Percentiles rank a stretch among this genome's conserved stretches.
These are phyloP conservation scores for Ectemnius continuus DNA, from an alignment of 2,888 invertebrate species.

Conservation along the genomic window DNA sequence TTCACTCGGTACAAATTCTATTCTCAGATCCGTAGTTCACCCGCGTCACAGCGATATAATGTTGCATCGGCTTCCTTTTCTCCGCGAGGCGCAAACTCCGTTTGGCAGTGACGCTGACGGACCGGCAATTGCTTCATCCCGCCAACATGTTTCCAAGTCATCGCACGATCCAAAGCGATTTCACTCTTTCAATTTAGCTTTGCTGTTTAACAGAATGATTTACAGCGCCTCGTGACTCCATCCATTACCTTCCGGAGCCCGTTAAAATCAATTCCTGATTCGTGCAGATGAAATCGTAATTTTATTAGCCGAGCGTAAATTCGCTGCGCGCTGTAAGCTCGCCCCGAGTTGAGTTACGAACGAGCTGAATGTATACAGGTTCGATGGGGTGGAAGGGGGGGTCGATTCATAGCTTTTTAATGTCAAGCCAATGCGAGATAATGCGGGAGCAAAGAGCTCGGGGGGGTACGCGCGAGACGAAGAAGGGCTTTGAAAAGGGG, in stretches of 20 bases:
- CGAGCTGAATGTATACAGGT: conserved; percentile 23
- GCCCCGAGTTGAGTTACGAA: conserved; percentile 42
- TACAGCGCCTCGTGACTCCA: not conserved
- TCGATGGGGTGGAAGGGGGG: conserved; percentile 38
- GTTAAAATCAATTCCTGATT: conserved; percentile 54
- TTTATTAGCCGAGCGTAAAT: conserved; percentile 59
- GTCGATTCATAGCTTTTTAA: conserved; percentile 65
- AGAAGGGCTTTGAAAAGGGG: conserved; percentile 27
- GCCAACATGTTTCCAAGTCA: no score
- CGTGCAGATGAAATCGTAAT: conserved; percentile 55
- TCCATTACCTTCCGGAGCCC: conserved; percentile 16
- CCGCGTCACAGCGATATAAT: conserved; percentile 16
- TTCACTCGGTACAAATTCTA: conserved; percentile 37
- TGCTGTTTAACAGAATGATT: not conserved
- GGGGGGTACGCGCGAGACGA: not conserved
- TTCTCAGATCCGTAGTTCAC: conserved; percentile 38
- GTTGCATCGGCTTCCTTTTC: no score
- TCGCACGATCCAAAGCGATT: no score
- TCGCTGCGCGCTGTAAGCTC: conserved; percentile 31
- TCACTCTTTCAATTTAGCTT: no score
- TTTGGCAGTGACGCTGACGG: no score
- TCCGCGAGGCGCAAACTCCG: no score
- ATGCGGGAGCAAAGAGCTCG: conserved; percentile 23
- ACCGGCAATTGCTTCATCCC: no score
- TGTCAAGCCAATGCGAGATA: conserved; percentile 49